phyloP scores from a whole-genome alignment of 2,888 invertebrate species.

The Cyaniris semiargus region DNA sequence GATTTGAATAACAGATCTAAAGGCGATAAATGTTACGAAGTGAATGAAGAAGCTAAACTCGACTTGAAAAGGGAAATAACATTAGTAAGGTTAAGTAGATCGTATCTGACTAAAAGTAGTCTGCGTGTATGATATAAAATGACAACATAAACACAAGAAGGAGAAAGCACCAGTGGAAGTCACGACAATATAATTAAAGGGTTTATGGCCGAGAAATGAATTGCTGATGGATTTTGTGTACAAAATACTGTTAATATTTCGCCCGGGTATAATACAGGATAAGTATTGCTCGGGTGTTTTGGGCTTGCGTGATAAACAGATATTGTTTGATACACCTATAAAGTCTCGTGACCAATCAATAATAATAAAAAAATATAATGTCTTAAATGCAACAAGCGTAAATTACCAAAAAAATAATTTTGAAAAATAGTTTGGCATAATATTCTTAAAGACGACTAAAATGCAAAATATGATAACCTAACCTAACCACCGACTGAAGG shows the following conservation, averaged over 20 bases:
- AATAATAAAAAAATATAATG: background rate
- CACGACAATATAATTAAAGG: background rate
- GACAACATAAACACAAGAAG: constrained; percentile 1
- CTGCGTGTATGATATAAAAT: background rate
- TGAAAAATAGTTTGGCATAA: background rate
- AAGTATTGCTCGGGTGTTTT: constrained; percentile 65
- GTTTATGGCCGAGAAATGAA: background rate
- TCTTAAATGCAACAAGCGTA: background rate
- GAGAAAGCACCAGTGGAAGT: background rate
- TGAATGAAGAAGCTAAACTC: background rate
- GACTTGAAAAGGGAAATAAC: background rate
- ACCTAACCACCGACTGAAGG: background rate
- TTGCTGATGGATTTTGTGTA: constrained; percentile 41
- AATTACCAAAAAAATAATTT: background rate
- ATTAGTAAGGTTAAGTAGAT: background rate
- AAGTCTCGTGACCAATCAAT: background rate
- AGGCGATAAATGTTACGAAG: background rate
- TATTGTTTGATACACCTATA: constrained; percentile 39
- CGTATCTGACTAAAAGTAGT: background rate
- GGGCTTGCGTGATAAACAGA: constrained; percentile 64
- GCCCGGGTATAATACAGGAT: constrained; percentile 52
- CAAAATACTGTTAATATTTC: constrained; percentile 56
- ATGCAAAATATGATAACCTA: background rate
- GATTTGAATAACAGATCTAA: background rate
- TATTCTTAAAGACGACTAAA: background rate